phyloP scores from a whole-genome alignment of 1,140 invertebrate species.

The Drosophila sechellia region DNA sequence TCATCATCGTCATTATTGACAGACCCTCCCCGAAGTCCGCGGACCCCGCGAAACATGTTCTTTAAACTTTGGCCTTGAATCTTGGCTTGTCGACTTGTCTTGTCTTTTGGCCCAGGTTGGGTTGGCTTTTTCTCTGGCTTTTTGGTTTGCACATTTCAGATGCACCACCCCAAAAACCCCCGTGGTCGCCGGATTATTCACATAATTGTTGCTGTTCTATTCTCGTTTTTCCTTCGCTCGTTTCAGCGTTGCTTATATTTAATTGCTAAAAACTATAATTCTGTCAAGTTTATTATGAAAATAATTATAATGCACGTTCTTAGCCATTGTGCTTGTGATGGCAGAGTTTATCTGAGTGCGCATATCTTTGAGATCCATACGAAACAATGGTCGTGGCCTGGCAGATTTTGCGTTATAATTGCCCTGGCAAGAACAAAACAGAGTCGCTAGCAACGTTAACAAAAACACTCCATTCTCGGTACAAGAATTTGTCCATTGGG shows the following conservation, averaged over 20 bases:
- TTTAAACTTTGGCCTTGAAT: constrained; percentile 80
- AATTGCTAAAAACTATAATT: constrained; percentile 82
- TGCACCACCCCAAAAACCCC: constrained; percentile 29
- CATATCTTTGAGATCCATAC: constrained; percentile 60
- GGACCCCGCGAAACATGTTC: constrained; percentile 58
- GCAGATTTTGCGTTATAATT: constrained; percentile 83
- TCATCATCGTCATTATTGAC: constrained; percentile 82
- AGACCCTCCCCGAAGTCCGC: constrained; percentile 25
- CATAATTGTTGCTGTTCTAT: constrained; percentile 66
- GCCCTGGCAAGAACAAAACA: constrained; percentile 69
- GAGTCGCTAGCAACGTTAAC: constrained; percentile 47
- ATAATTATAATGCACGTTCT: constrained; percentile 78
- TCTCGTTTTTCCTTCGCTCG: constrained; percentile 42
- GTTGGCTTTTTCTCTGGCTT: constrained; percentile 18
- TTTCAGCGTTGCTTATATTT: constrained; percentile 62
- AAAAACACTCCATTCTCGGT: constrained; percentile 59
- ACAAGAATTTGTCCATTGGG: constrained; percentile 80
- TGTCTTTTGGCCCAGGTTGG: constrained; percentile 38
- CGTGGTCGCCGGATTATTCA: constrained; percentile 44
- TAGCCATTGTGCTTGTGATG: constrained; percentile 75
- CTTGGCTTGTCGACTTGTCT: constrained; percentile 37
- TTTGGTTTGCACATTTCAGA: constrained; percentile 52
- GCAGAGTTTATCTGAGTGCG: constrained; percentile 74
- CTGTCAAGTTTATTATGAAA: constrained; percentile 82
- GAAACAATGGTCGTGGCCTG: constrained; percentile 72